Evolutionary conservation across 2,113 vertebrate genomes (phyloP).

Genomic region (Odocoileus hemionus): DNA sequence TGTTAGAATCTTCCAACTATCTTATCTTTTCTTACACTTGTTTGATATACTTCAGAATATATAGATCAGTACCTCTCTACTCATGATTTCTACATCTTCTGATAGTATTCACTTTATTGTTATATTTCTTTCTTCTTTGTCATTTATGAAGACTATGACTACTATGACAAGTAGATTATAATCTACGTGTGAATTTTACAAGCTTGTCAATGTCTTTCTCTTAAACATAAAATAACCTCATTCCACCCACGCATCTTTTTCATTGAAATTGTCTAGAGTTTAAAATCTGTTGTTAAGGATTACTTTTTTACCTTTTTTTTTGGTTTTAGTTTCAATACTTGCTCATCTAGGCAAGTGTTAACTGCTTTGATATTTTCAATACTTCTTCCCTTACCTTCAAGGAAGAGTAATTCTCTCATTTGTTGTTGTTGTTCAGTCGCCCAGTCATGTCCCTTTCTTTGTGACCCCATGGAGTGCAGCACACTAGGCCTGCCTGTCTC

Average conservation of each 20-base stretch:
- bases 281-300: neutral
- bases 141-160: neutral
- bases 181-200: neutral
- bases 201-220: neutral
- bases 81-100: neutral
- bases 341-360: neutral
- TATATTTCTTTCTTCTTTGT: neutral
- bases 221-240: neutral
- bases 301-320: neutral
- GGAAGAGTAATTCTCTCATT: neutral
- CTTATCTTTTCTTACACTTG: neutral
- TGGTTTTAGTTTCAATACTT: neutral
- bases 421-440: neutral
- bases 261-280: neutral
- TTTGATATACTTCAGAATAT: neutral
- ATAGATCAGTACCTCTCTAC: neutral
- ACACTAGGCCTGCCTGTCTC: neutral
- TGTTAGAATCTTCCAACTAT: neutral
- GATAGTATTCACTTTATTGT: neutral
- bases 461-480: neutral
- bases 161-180: neutral
- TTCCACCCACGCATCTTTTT: neutral
- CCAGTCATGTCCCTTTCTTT: neutral
- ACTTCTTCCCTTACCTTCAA: neutral
- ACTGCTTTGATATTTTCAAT: neutral